These are phyloP conservation scores for Apis cerana DNA, from an alignment of 1,140 invertebrate genomes.

Conservation along the genomic window DNA sequence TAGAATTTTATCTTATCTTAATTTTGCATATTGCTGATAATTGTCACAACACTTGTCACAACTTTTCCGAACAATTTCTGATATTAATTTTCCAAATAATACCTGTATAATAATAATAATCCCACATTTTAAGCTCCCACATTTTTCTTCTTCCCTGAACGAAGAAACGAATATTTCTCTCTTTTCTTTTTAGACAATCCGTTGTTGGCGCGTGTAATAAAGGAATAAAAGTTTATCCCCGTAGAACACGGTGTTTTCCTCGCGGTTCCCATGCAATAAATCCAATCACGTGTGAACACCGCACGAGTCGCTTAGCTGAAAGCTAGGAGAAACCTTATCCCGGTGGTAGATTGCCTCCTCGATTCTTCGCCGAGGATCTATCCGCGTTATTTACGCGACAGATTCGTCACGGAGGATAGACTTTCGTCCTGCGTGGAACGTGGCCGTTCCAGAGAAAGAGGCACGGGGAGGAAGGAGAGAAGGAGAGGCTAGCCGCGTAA, in stretches of 20 bases:
- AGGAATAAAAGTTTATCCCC: not conserved
- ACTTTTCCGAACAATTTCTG: no score
- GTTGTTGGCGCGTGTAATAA: not conserved
- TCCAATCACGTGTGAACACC: constrained; percentile 26
- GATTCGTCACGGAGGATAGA: constrained; percentile 40
- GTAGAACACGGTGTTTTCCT: not conserved
- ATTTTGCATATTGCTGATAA: no score
- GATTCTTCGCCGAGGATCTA: not conserved
- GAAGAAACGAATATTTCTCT: no score
- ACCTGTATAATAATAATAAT: no score
- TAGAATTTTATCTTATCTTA: no score
- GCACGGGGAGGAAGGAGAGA: no score
- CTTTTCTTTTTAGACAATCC: no score
- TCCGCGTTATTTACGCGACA: constrained; percentile 22
- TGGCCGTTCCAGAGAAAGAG: not conserved
- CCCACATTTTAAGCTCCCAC: no score
- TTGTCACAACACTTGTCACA: no score
- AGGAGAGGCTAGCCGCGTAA: not conserved
- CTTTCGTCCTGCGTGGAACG: constrained; percentile 24
- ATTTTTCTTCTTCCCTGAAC: no score
- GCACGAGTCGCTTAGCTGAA: not conserved
- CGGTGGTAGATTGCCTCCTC: not conserved
- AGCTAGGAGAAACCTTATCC: constrained; percentile 15
- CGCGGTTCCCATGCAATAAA: constrained; percentile 13
- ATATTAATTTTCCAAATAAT: no score